Conservation (phyloP, 2,113 vertebrate genomes). For the Brachyhypopomus gauderio region DNA sequence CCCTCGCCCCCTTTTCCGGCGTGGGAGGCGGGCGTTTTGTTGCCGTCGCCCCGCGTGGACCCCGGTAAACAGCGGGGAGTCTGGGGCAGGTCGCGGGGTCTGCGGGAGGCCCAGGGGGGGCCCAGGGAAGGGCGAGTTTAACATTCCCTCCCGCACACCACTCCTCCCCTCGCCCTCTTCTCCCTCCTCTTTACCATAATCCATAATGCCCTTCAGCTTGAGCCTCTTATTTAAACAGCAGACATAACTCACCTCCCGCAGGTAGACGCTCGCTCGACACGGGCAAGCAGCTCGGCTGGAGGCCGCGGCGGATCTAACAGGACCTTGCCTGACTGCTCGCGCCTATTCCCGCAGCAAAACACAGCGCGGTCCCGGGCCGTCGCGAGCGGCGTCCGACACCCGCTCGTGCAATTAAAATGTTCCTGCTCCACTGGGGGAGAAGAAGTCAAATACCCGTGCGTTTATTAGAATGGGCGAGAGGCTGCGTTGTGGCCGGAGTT, state of each 20-base stretch:
- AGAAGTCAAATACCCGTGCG: neutral
- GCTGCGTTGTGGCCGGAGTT: neutral
- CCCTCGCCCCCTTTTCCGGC: neutral
- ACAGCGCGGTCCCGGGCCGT: neutral
- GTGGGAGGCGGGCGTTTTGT: neutral
- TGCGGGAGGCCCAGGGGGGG: neutral
- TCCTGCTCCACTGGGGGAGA: too few relatives aligned
- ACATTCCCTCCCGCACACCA: neutral
- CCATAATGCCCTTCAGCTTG: constrained; percentile 39
- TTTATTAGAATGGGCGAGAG: constrained; percentile 13
- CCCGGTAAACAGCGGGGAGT: neutral
- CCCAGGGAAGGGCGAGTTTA: neutral
- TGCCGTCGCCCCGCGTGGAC: neutral
- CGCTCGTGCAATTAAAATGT: too few relatives aligned
- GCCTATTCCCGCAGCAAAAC: constrained; percentile 13
- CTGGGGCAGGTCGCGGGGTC: too few relatives aligned
- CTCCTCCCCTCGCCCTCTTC: neutral
- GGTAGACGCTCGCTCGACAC: neutral
- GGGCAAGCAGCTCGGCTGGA: constrained; percentile 7
- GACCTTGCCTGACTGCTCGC: constrained; percentile 2
- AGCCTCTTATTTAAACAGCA: constrained; percentile 23
- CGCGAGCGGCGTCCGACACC: too few relatives aligned
- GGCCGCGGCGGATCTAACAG: neutral
- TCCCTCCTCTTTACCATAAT: constrained; percentile 36
- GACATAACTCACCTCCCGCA: constrained; percentile 34